Evolutionary conservation across 1,140 invertebrate species (phyloP).

Genomic region (Calliphora vicina): DNA sequence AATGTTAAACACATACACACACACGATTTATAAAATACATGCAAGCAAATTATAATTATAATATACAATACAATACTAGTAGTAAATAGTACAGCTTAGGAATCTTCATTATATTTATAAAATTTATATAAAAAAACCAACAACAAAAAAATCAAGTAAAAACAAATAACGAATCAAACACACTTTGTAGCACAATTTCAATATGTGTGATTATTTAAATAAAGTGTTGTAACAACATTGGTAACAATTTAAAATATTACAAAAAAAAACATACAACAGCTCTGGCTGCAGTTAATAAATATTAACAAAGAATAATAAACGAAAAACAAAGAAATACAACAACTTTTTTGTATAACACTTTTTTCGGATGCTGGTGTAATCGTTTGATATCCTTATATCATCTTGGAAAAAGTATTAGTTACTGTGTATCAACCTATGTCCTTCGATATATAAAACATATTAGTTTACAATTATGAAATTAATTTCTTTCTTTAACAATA

Average conservation of each 20-base stretch:
- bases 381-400: too few relatives aligned
- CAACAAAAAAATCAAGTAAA: neutral
- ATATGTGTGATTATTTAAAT: neutral
- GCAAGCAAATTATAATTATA: neutral
- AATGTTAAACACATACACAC: conserved; percentile 44
- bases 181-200: conserved; percentile 32
- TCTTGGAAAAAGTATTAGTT: too few relatives aligned
- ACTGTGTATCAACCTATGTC: too few relatives aligned
- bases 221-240: conserved; percentile 22
- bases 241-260: neutral
- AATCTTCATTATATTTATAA: neutral
- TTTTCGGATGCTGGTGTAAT: too few relatives aligned
- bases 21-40: neutral
- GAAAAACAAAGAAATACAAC: neutral
- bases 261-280: neutral
- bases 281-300: neutral
- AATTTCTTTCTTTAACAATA: too few relatives aligned
- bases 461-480: too few relatives aligned
- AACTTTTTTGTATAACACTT: conserved; percentile 22
- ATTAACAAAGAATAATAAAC: neutral
- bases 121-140: neutral
- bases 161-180: neutral
- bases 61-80: neutral
- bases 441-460: too few relatives aligned
- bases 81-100: neutral